Percentiles rank a stretch among this genome's conserved stretches.
Evolutionary conservation across 2,113 vertebrate species (phyloP).

Genomic region (Neogobius melanostomus): DNA sequence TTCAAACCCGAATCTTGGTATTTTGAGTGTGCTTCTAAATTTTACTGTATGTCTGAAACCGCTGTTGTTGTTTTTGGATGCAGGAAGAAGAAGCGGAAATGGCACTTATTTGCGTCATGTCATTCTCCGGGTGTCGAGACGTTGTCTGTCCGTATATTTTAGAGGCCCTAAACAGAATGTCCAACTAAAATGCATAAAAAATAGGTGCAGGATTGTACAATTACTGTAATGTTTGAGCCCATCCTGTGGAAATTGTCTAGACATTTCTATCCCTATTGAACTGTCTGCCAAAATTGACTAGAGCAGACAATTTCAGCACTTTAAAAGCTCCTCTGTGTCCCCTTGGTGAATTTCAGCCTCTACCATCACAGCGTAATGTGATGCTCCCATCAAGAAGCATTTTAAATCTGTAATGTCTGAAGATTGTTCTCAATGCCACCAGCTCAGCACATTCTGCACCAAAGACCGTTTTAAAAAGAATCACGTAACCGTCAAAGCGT

Average conservation of each 20-base stretch:
- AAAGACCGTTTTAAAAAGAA: constrained; percentile 43
- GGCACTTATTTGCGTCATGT: too few species aligned
- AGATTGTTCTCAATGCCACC: constrained; percentile 20
- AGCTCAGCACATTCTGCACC: constrained; percentile 48
- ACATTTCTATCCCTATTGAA: not conserved
- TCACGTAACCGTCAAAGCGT: constrained; percentile 24
- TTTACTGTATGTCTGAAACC: too few species aligned
- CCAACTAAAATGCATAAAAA: not conserved
- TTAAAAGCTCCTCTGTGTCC: not conserved
- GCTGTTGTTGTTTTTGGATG: too few species aligned
- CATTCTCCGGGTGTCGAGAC: too few species aligned
- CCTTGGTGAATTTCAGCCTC: not conserved
- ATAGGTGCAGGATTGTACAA: not conserved
- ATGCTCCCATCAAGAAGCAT: constrained; percentile 19
- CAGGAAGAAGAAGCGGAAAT: too few species aligned
- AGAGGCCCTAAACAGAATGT: too few species aligned
- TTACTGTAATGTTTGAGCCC: not conserved
- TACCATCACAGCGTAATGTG: constrained; percentile 4
- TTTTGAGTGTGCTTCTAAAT: too few species aligned
- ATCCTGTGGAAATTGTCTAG: not conserved
- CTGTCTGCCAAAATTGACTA: not conserved
- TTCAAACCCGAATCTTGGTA: too few species aligned
- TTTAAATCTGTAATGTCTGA: constrained; percentile 21
- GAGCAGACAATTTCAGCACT: not conserved
- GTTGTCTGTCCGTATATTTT: too few species aligned